Evolutionary conservation across 2,113 vertebrate species (phyloP).

Genomic region (Galeopterus variegatus): DNA sequence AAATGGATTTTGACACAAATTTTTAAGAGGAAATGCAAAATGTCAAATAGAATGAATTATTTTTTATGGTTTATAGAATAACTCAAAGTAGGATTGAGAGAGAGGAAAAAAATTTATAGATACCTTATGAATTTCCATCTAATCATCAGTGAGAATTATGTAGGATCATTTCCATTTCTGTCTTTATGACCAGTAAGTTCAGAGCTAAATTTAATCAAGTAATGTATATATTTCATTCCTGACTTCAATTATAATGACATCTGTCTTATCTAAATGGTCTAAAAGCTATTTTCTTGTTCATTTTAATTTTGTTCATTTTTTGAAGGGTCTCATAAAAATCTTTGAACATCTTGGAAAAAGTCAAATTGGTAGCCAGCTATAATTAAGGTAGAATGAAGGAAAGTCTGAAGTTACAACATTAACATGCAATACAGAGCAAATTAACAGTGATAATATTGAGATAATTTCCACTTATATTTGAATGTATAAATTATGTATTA

Average conservation of each 20-base stretch:
- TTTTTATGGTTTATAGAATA: constrained; percentile 24
- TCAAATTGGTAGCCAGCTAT: constrained; percentile 2
- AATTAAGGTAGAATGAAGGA: background rate
- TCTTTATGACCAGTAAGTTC: constrained; percentile 45
- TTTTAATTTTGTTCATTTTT: constrained; percentile 64
- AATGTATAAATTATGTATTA: constrained; percentile 24
- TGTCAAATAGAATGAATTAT: background rate
- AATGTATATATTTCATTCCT: constrained; percentile 68
- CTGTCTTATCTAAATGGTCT: constrained; percentile 59
- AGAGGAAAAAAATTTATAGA: constrained; percentile 8
- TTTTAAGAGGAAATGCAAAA: background rate
- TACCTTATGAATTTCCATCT: constrained; percentile 13
- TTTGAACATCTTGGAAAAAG: constrained; percentile 43
- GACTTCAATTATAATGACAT: constrained; percentile 71
- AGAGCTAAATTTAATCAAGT: constrained; percentile 70
- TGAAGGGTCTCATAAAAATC: constrained; percentile 62
- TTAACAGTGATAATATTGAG: background rate
- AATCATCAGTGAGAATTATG: constrained; percentile 37
- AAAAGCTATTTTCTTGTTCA: constrained; percentile 67
- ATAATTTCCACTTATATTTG: background rate
- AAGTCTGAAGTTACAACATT: constrained; percentile 2
- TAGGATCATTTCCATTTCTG: constrained; percentile 66
- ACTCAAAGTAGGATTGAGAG: background rate
- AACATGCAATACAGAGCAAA: constrained; percentile 51
- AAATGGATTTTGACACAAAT: constrained; percentile 1